Conservation (phyloP, 1,140 invertebrate genomes). For the Calephelis virginiensis region DNA sequence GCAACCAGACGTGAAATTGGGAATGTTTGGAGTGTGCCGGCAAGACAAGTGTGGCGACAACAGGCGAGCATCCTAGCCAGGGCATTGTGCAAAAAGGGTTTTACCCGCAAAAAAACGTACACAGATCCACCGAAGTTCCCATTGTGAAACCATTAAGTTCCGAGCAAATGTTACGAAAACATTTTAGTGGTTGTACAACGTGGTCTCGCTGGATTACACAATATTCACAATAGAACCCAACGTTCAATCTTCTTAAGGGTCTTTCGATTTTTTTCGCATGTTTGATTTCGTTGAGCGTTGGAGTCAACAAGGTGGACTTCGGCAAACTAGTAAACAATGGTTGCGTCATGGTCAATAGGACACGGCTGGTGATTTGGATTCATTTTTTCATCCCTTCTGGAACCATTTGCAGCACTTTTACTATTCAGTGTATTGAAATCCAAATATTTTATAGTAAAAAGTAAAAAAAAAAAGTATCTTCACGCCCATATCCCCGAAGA, state of each 20-base stretch:
- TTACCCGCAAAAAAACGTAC: conserved; percentile 57
- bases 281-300: conserved; percentile 63
- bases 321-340: conserved; percentile 73
- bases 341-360: conserved; percentile 74
- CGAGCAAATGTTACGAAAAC: conserved; percentile 26
- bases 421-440: too few relatives aligned
- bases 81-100: conserved; percentile 75
- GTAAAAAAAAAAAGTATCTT: too few relatives aligned
- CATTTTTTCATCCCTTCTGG: conserved; percentile 36
- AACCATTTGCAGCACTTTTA: neutral
- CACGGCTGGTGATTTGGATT: conserved; percentile 53
- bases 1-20: conserved; percentile 71
- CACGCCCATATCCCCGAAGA: too few relatives aligned
- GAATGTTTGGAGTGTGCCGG: conserved; percentile 55
- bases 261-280: conserved; percentile 62
- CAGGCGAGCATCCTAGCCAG: conserved; percentile 37
- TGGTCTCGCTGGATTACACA: conserved; percentile 73
- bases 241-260: conserved; percentile 65
- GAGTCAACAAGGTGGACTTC: conserved; percentile 75
- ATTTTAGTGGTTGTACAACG: conserved; percentile 37
- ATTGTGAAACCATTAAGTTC: neutral
- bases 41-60: conserved; percentile 68
- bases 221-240: conserved; percentile 71
- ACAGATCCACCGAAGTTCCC: conserved; percentile 34
- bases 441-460: too few relatives aligned